Percentiles rank a stretch among this genome's conserved stretches.
Evolutionary conservation across 2,888 invertebrate species (phyloP).

Genomic region (Tridacna gigas): DNA sequence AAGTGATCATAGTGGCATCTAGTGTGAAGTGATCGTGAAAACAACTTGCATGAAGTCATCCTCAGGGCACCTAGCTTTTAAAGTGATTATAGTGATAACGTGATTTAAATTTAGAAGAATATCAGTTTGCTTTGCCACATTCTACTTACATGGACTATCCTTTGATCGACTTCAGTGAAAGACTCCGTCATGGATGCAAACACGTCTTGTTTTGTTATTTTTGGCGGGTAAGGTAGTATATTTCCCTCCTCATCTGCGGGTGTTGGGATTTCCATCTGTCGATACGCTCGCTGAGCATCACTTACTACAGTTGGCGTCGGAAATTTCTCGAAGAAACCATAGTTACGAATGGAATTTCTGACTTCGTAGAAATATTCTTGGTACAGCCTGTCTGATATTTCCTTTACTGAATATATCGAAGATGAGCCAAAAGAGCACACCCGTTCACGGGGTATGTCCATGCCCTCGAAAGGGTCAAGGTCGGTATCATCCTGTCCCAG

Average conservation of each 20-base stretch:
- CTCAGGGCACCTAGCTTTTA: too few species aligned
- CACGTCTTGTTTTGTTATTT: slow-evolving; percentile 42
- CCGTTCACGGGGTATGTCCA: slow-evolving; percentile 46
- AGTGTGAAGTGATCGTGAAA: too few species aligned
- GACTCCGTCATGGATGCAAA: slow-evolving; percentile 26
- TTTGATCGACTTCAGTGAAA: slow-evolving; percentile 26
- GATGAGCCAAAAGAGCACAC: slow-evolving; percentile 40
- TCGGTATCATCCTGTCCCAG: slow-evolving; percentile 2
- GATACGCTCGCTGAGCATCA: slow-evolving; percentile 55
- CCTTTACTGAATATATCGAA: slow-evolving; percentile 57
- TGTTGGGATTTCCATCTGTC: slow-evolving; percentile 40
- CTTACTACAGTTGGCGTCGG: slow-evolving; percentile 47
- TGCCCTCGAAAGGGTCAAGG: slow-evolving; percentile 41
- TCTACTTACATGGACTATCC: slow-evolving; percentile 42
- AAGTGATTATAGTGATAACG: too few species aligned
- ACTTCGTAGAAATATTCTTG: slow-evolving; percentile 51
- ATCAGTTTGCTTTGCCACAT: too few species aligned
- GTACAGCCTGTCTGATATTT: slow-evolving; percentile 47
- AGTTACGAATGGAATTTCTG: slow-evolving; percentile 35
- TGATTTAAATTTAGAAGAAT: too few species aligned
- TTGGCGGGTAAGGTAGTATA: slow-evolving; percentile 56
- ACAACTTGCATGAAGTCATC: too few species aligned
- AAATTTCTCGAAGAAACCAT: slow-evolving; percentile 61
- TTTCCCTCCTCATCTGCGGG: slow-evolving; percentile 52
- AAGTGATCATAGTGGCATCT: too few species aligned